Conservation (phyloP, 2,797 vertebrate species). For the Myotis vivesi region DNA sequence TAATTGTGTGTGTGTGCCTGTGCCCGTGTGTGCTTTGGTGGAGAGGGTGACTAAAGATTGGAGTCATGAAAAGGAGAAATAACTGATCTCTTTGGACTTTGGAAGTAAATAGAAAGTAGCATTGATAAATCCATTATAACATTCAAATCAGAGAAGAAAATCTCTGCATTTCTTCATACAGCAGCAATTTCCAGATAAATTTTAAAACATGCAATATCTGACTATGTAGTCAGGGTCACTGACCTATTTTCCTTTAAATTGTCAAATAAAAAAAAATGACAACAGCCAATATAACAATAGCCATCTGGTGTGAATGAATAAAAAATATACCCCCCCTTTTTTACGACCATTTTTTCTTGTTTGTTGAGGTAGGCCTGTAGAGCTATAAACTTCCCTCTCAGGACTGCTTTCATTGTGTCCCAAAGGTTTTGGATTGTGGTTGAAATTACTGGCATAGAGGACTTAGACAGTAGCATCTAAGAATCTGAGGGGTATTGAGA, state of each 20-base stretch:
- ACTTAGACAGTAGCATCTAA: background rate
- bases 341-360: too few relatives aligned
- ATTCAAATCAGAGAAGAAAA: background rate
- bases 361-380: too few relatives aligned
- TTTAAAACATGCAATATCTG: background rate
- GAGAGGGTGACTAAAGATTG: background rate
- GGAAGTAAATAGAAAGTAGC: background rate
- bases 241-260: background rate
- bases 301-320: background rate
- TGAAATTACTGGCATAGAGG: background rate
- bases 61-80: background rate
- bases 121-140: background rate
- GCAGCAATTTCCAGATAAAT: background rate
- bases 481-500: background rate
- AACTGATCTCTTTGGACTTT: background rate
- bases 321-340: background rate
- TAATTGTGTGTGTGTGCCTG: background rate
- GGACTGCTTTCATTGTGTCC: too few relatives aligned
- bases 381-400: too few relatives aligned
- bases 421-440: too few relatives aligned
- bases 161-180: background rate
- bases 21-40: too few relatives aligned
- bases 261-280: background rate
- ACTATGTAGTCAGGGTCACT: background rate
- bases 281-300: background rate